These are phyloP conservation scores for Spisula subtruncata DNA, from an alignment of 2,888 invertebrate species.

Conservation along the genomic window DNA sequence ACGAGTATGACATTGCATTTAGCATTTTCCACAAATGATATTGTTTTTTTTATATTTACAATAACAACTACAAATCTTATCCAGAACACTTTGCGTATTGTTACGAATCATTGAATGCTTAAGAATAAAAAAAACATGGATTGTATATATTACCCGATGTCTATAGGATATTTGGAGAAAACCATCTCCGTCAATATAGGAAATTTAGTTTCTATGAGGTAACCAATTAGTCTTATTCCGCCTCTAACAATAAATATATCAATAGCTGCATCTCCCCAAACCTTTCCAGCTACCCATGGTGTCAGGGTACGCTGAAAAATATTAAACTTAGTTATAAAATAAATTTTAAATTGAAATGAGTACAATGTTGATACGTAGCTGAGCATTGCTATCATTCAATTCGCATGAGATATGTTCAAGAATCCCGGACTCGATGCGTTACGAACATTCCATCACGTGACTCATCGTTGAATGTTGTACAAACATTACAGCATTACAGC, in stretches of 20 bases:
- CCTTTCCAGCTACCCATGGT: slow-evolving; percentile 68
- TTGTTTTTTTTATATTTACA: too few species aligned
- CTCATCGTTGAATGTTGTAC: too few species aligned
- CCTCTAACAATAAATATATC: slow-evolving; percentile 64
- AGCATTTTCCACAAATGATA: too few species aligned
- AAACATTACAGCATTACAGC: too few species aligned
- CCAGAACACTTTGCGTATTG: slow-evolving; percentile 65
- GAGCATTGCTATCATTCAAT: too few species aligned
- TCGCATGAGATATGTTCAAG: too few species aligned
- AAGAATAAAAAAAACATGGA: too few species aligned
- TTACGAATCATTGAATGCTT: slow-evolving; percentile 52
- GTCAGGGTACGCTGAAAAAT: slow-evolving; percentile 54
- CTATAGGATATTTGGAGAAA: slow-evolving; percentile 62
- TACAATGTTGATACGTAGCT: too few species aligned
- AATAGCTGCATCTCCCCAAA: slow-evolving; percentile 66
- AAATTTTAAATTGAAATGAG: too few species aligned
- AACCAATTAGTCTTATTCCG: slow-evolving; percentile 63
- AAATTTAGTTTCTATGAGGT: slow-evolving; percentile 66
- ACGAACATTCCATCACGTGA: too few species aligned
- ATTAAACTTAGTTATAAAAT: not conserved
- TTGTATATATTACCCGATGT: slow-evolving; percentile 47
- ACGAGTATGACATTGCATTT: too few species aligned
- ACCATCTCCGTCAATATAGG: slow-evolving; percentile 58
- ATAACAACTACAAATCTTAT: slow-evolving; percentile 53
- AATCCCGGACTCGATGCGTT: too few species aligned